Percentiles rank a stretch among this genome's conserved stretches.
phyloP scores from a whole-genome alignment of 2,888 invertebrate species.

The Fragum fragum region DNA sequence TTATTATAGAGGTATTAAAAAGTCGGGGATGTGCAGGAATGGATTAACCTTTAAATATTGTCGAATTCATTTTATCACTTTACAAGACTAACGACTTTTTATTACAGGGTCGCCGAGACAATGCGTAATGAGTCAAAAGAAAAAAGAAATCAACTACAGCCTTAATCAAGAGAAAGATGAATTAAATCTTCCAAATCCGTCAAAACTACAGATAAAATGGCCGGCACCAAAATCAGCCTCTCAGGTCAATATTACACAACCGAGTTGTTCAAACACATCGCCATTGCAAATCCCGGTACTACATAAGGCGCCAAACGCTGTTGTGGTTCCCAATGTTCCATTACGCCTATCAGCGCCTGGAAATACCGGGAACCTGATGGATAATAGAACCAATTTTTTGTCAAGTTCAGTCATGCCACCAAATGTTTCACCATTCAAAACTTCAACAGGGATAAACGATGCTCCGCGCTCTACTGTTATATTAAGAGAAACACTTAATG shows the following conservation, averaged over 20 bases:
- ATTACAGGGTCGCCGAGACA: constrained; percentile 37
- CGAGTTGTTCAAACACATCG: background rate
- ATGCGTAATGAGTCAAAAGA: constrained; percentile 23
- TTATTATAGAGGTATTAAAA: too few relatives aligned
- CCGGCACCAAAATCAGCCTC: constrained; percentile 52
- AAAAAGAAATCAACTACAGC: background rate
- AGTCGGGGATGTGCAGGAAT: too few relatives aligned
- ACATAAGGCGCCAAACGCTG: constrained; percentile 11
- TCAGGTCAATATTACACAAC: constrained; percentile 25
- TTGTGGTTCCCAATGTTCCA: background rate
- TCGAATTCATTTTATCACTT: too few relatives aligned
- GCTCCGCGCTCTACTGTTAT: background rate
- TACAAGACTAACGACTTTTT: too few relatives aligned
- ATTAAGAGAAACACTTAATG: background rate
- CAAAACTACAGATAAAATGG: constrained; percentile 42
- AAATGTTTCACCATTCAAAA: constrained; percentile 10
- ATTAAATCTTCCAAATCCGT: constrained; percentile 10
- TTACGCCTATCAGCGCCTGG: background rate
- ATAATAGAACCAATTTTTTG: background rate
- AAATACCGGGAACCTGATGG: background rate
- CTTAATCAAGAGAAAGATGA: constrained; percentile 1
- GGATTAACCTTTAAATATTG: too few relatives aligned
- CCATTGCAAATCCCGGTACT: constrained; percentile 32
- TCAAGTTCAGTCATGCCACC: background rate
- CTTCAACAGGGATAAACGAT: background rate